Conservation (phyloP, 2,888 invertebrate species). For the Rutpela maculata region DNA sequence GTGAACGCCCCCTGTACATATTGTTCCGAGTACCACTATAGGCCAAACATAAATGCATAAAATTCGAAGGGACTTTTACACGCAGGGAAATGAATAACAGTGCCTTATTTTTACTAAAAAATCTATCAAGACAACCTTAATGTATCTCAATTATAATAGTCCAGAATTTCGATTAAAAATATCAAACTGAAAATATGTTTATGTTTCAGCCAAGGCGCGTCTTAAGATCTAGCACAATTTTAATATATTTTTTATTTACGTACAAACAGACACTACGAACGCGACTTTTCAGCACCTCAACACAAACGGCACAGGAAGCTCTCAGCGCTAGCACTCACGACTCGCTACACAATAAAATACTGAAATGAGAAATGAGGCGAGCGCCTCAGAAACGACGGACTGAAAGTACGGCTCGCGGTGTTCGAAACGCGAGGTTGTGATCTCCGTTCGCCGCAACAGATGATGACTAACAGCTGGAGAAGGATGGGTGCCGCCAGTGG, state of each 20-base stretch:
- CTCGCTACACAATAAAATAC: not conserved
- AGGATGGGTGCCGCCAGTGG: conserved; percentile 30
- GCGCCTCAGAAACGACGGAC: conserved; percentile 21
- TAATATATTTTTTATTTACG: conserved; percentile 7
- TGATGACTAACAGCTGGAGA: conserved; percentile 33
- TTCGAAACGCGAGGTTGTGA: conserved; percentile 30
- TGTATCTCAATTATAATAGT: not conserved
- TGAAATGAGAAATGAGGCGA: not conserved
- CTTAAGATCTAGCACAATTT: not conserved
- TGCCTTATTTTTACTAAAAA: too few species aligned
- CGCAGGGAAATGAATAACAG: too few species aligned
- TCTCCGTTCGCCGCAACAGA: conserved; percentile 30
- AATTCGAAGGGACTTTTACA: too few species aligned
- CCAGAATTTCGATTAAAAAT: not conserved
- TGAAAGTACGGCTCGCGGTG: conserved; percentile 5
- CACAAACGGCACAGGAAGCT: conserved; percentile 28
- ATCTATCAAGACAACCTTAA: not conserved
- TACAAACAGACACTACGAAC: conserved; percentile 29
- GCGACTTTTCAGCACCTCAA: conserved; percentile 31
- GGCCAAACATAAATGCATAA: too few species aligned
- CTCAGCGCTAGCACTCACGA: conserved; percentile 23
- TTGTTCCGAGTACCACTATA: too few species aligned
- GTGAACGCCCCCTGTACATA: too few species aligned
- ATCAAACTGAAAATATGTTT: not conserved
- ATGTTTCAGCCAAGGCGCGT: not conserved